Percentiles rank a stretch among this genome's conserved stretches.
These are phyloP conservation scores for Phrixothrix hirtus DNA, from an alignment of 2,888 invertebrate species.

Conservation along the genomic window DNA sequence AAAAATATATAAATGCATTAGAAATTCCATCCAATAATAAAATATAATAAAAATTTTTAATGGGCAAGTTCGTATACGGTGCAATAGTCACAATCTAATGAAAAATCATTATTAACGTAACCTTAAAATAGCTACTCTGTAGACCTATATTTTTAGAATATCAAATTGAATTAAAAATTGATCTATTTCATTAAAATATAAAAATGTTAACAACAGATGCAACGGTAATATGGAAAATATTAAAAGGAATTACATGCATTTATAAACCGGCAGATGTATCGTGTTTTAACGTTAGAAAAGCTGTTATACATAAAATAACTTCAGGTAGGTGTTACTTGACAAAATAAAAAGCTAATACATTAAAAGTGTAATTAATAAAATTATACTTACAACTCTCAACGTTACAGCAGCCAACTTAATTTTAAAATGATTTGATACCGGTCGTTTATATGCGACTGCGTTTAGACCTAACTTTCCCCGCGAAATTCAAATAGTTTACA, in stretches of 20 bases:
- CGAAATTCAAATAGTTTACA: not conserved
- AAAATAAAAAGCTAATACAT: not conserved
- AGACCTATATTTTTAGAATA: not conserved
- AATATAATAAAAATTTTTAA: too few relatives aligned
- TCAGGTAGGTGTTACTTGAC: slow-evolving; percentile 61
- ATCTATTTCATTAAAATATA: not conserved
- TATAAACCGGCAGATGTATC: slow-evolving; percentile 74
- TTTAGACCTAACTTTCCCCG: too few relatives aligned
- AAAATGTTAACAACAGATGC: slow-evolving; percentile 59
- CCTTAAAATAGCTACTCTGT: not conserved
- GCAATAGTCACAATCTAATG: too few relatives aligned
- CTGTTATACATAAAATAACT: slow-evolving; percentile 66
- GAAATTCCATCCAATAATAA: too few relatives aligned
- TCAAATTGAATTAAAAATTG: not conserved
- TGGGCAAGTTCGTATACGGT: too few relatives aligned
- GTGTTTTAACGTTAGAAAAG: slow-evolving; percentile 60
- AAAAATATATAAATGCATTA: too few relatives aligned
- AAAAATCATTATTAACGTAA: too few relatives aligned
- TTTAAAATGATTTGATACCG: not conserved
- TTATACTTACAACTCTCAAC: slow-evolving; percentile 14
- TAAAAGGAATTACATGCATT: slow-evolving; percentile 78
- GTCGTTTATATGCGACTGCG: not conserved
- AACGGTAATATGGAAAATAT: slow-evolving; percentile 63
- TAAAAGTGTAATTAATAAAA: slow-evolving; percentile 7
- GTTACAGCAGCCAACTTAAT: slow-evolving; percentile 4